These are phyloP conservation scores for Ovibos moschatus DNA, from an alignment of 2,113 vertebrate genomes.

Conservation along the genomic window DNA sequence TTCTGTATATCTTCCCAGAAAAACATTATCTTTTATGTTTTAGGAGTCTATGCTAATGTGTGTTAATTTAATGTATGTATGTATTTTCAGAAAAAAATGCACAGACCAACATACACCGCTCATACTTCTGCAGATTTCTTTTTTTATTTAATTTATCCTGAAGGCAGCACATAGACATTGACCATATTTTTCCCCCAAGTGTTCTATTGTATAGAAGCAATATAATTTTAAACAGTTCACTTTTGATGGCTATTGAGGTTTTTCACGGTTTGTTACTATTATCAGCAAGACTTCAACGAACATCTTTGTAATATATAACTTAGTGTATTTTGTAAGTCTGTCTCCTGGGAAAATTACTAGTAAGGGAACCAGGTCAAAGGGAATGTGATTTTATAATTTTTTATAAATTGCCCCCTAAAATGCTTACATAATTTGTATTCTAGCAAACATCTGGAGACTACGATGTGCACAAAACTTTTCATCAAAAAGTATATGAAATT, in stretches of 20 bases:
- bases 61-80: neutral
- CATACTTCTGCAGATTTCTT: neutral
- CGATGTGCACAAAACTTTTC: neutral
- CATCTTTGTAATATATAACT: neutral
- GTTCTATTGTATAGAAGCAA: neutral
- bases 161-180: neutral
- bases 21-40: neutral
- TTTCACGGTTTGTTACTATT: neutral
- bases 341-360: neutral
- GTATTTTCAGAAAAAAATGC: neutral
- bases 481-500: constrained; percentile 8
- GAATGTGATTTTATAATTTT: neutral
- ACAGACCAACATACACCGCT: neutral
- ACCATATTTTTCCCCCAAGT: neutral
- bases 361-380: neutral
- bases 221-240: neutral
- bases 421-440: neutral
- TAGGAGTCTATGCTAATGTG: neutral
- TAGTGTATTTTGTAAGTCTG: neutral
- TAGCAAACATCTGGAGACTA: neutral
- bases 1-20: neutral
- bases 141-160: neutral
- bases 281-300: neutral
- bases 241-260: neutral
- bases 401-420: neutral